Evolutionary conservation across 2,797 vertebrate genomes (phyloP), one percentile per base, ranked within the genome.

Genomic region (Crocidura indochinensis): DNA sequence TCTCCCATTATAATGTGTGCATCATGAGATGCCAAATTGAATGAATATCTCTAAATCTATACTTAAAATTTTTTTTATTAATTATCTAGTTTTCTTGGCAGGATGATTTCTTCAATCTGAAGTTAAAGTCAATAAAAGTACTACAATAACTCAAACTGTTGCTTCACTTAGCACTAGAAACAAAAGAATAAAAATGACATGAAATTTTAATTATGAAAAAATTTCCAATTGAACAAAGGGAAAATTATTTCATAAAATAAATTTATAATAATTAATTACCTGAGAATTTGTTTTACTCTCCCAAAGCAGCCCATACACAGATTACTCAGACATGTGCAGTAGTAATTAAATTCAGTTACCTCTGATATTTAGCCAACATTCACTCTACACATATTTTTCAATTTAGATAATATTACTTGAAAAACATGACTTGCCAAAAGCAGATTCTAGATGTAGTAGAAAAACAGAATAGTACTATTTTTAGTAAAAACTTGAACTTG

Each of bases 381-480:
- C 64, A 73, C 17, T 84, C 46, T 84, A 47, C 67, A 74, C 46
- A 64, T 64, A 82, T 78, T 91, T 94, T 89, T 94, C 24, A 73
- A 87, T 87, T 84, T 84, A 84, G 56, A 87, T 90, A 84, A 89
- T 82, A 64, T 62, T 68, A 71, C 27, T 93, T 74, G 44, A 74
- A 74, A 86, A 86, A 31, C 22, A 68, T 27, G 80, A 69, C 17
- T 77, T 84, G 44, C 31, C n/a, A 91, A 80, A 89, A 72, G 29
- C 27, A 87, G 19, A 87, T 76, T 80, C 74, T 81, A 80, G n/a
- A 88, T 88, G 69, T 68, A 89, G 78, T 60, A 68, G 64, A 87
- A 87, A 91, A 84, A 68, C 56, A 84, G 75, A 73, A 49, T 64
- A 86, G 3, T 67, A 77, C 27, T 77, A 85, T 88, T 92, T 94